Base-by-base conservation (phyloP, 2,113 vertebrate species). In the Chitala chitala region DNA sequence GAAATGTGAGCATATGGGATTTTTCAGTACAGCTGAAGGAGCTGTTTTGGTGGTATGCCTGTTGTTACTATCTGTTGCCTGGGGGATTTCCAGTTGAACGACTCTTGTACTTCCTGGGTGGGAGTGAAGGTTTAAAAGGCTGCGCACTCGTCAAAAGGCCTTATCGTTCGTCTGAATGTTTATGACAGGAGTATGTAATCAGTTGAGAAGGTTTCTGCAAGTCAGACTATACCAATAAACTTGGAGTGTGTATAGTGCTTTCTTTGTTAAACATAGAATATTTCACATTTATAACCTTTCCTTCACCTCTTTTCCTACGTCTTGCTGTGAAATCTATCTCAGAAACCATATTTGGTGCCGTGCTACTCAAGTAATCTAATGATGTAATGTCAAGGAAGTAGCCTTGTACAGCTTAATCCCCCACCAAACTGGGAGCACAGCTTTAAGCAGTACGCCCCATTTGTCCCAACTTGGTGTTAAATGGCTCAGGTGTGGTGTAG, bases 81-180 rank as follows among this genome's bases (percentile, higher is more conserved):
- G 48, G 50, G 50, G 46, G 46, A 10, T 36, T 24, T 65, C 66
- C 29, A 6, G 53, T 38, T 70, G 31, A 74, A 64, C 24, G 26
- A 58, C 26, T 46, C 68, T 40, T 76, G 71, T 40, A 20, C 58
- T 50, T 54, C 68, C 65, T 79, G 71, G 29, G 26, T 71, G 38
- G 40, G 74, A 44, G 53, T 70, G 40, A 8, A 42, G 44, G 55
- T 72, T 75, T 4, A 77, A 72, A 75, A 72, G 75, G 54, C 69
- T 58, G 63, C 10, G 31, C 22, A 33, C 36, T 69, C 38, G 4
- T 29, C 63, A 68, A 72, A 42, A 29, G 65, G 50, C 29, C 69
- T 73, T 8, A 40, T 51, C 53, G 26, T 71, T 79, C 61, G 44
- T 58, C 42, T 6, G 48, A 33, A 20, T 58, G 48, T 71, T 46